Evolutionary conservation across 2,113 vertebrate genomes (phyloP).

Genomic region (Seriola aureovittata): DNA sequence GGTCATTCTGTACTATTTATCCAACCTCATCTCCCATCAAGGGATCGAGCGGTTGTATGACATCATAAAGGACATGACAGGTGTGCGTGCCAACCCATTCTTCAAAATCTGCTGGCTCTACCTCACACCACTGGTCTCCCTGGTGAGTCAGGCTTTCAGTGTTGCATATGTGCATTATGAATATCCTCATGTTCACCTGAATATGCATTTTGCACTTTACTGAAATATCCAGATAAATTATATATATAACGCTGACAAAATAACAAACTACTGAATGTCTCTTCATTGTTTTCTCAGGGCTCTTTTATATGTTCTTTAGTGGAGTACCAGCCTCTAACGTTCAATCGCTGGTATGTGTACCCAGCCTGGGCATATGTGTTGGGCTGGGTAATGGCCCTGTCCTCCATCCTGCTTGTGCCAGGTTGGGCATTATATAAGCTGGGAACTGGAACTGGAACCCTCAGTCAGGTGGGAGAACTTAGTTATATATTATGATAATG

Average conservation of each 20-base stretch:
- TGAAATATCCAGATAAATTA: not conserved
- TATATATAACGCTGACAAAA: not conserved
- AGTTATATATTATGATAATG: not conserved
- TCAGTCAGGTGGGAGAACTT: slow-evolving; percentile 62
- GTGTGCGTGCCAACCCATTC: slow-evolving; percentile 44
- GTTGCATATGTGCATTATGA: not conserved
- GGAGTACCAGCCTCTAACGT: slow-evolving; percentile 79
- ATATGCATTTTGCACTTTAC: too few species aligned
- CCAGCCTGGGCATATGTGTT: slow-evolving; percentile 76
- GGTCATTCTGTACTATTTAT: not conserved
- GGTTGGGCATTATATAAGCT: slow-evolving; percentile 71
- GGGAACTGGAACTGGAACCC: slow-evolving; percentile 56
- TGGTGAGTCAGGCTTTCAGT: slow-evolving; percentile 65
- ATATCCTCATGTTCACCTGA: not conserved
- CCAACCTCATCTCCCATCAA: slow-evolving; percentile 19
- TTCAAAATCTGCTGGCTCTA: slow-evolving; percentile 85
- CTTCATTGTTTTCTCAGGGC: slow-evolving; percentile 50
- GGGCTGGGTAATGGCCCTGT: slow-evolving; percentile 77
- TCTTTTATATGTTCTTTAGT: slow-evolving; percentile 78
- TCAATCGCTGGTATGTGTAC: slow-evolving; percentile 81
- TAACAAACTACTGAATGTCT: not conserved
- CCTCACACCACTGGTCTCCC: slow-evolving; percentile 79
- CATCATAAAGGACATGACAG: slow-evolving; percentile 84
- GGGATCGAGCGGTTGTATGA: slow-evolving; percentile 73
- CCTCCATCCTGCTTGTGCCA: slow-evolving; percentile 77